phyloP scores from a whole-genome alignment of 2,113 vertebrate genomes.

The Hippocampus guttulatus region DNA sequence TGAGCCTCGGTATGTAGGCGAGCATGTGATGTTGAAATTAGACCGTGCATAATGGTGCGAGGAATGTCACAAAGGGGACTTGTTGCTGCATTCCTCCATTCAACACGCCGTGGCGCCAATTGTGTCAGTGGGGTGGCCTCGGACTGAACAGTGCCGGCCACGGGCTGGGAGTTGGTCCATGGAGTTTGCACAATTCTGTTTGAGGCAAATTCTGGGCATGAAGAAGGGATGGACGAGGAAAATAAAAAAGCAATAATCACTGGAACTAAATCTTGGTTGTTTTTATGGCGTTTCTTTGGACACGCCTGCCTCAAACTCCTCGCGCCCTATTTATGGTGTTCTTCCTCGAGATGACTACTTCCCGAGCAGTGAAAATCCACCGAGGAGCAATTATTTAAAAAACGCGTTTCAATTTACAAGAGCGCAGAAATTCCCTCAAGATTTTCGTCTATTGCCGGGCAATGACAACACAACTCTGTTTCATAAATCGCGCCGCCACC shows the following conservation, averaged over 20 bases:
- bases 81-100: slow-evolving; percentile 68
- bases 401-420: slow-evolving; percentile 36
- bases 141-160: slow-evolving; percentile 27
- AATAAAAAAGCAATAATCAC: neutral
- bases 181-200: slow-evolving; percentile 22
- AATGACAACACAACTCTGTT: no score
- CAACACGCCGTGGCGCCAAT: slow-evolving; percentile 64
- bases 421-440: slow-evolving; percentile 12
- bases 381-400: slow-evolving; percentile 29
- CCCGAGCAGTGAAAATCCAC: slow-evolving; percentile 12
- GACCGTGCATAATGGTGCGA: slow-evolving; percentile 53
- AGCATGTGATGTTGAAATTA: slow-evolving; percentile 52
- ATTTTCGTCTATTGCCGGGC: slow-evolving; percentile 7
- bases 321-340: neutral
- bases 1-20: slow-evolving; percentile 41
- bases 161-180: slow-evolving; percentile 42
- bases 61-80: slow-evolving; percentile 71
- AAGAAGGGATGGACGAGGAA: neutral
- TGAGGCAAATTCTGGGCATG: neutral
- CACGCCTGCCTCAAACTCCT: neutral
- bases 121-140: slow-evolving; percentile 63
- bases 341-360: slow-evolving; percentile 13
- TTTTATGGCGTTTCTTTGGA: neutral
- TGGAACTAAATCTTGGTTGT: neutral
- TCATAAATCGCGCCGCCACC: no score